Conservation (phyloP, 2,113 vertebrate genomes). For the human (Homo sapiens) region GRCh38 chr3:185985001-185985500, state of each 20-base stretch:
- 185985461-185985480: too few relatives aligned
- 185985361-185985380: too few relatives aligned
- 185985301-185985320: neutral
- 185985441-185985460: too few relatives aligned
- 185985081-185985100: constrained; percentile 17
- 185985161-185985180: neutral
- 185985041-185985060: neutral
- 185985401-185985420: too few relatives aligned
- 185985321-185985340: neutral
- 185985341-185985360: constrained; percentile 22
- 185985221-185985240: neutral
- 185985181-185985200: neutral
- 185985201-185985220: neutral
- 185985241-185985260: neutral
- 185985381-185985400: too few relatives aligned
- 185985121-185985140: constrained; percentile 29
- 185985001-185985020: neutral
- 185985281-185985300: constrained; percentile 4
- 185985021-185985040: neutral
- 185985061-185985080: neutral
- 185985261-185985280: neutral
- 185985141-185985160: neutral
- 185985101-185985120: constrained; percentile 22
- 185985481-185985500: too few relatives aligned
- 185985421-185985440: too few relatives aligned